Evolutionary conservation across 2,113 vertebrate genomes (phyloP).

Genomic region (Ammodytes marinus): DNA sequence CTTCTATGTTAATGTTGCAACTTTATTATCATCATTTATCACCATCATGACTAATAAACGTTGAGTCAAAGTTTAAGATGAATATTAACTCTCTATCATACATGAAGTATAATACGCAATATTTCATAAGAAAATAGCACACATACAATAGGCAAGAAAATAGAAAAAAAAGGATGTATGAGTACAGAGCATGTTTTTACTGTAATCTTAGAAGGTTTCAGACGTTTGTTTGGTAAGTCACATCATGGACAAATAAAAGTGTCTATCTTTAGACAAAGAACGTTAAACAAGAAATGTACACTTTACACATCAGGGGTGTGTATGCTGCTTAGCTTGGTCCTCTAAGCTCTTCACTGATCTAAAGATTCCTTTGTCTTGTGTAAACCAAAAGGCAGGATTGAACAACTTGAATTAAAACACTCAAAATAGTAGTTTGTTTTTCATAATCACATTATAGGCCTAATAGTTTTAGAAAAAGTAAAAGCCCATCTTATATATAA

Average conservation of each 20-base stretch:
- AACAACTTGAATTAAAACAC: background rate
- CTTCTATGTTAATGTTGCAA: background rate
- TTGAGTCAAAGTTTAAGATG: background rate
- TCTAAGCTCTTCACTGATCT: background rate
- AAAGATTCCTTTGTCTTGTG: background rate
- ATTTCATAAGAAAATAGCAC: background rate
- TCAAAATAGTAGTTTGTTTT: background rate
- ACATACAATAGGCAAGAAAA: background rate
- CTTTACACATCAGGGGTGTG: conserved; percentile 1
- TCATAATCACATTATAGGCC: background rate
- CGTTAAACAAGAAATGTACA: background rate
- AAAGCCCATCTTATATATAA: background rate
- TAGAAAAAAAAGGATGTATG: background rate
- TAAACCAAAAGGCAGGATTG: background rate
- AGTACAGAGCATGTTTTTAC: background rate
- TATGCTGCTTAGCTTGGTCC: conserved; percentile 6
- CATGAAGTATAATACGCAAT: background rate
- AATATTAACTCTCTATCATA: background rate
- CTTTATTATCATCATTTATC: background rate
- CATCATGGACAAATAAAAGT: background rate
- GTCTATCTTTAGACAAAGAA: background rate
- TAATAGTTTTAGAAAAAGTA: background rate
- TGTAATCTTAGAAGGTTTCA: conserved; percentile 1
- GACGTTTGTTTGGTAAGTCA: background rate
- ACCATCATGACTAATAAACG: background rate